phyloP scores from a whole-genome alignment of 2,113 vertebrate species.

The Cochlearius cochlearius region DNA sequence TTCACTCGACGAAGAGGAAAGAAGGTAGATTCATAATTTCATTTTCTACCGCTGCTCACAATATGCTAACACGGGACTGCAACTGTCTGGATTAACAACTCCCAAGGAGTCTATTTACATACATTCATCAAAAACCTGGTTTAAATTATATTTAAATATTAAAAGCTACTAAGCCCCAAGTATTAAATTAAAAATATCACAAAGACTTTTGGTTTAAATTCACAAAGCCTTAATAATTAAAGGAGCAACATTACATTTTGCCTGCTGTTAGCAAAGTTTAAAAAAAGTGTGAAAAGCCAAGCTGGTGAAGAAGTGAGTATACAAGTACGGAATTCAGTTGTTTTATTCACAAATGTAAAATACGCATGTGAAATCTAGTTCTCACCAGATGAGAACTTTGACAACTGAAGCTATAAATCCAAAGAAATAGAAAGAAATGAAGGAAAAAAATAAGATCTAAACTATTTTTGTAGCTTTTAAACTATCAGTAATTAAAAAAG shows the following conservation, averaged over 20 bases:
- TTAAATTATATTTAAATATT: constrained; percentile 6
- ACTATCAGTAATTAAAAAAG: background rate
- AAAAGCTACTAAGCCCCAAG: background rate
- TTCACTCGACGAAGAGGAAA: background rate
- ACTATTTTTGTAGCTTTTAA: background rate
- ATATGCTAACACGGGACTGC: background rate
- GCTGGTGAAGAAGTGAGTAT: background rate
- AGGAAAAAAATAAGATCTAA: background rate
- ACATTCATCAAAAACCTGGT: background rate
- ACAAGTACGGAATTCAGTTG: background rate
- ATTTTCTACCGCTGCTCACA: background rate
- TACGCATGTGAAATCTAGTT: background rate
- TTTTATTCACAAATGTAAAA: background rate
- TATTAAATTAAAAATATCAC: constrained; percentile 33
- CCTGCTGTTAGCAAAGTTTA: background rate
- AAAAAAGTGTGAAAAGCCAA: background rate
- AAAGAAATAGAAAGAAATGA: constrained; percentile 12
- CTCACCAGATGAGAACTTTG: constrained; percentile 1
- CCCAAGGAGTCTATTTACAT: background rate
- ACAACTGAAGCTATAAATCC: constrained; percentile 12
- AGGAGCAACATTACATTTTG: background rate
- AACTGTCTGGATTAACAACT: background rate
- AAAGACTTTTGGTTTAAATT: background rate
- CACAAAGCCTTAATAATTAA: background rate
- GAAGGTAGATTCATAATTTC: background rate